These are phyloP conservation scores for Astyanax mexicanus DNA, from an alignment of 2,797 vertebrate species.

Conservation along the genomic window DNA sequence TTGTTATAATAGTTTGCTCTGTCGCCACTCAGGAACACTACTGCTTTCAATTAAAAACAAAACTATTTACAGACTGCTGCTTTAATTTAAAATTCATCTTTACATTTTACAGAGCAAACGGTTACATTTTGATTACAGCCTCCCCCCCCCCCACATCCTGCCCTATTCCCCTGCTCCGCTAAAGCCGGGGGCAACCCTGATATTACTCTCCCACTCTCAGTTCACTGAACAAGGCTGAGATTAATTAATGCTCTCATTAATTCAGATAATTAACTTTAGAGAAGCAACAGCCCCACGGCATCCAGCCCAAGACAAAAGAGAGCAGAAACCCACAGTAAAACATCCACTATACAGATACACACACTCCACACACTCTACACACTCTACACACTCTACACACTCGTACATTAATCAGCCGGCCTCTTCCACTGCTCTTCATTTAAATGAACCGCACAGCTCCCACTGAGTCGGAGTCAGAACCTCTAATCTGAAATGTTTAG, in stretches of 20 bases:
- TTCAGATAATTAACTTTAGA: slow-evolving; percentile 43
- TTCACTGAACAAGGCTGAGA: slow-evolving; percentile 38
- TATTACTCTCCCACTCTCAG: no score
- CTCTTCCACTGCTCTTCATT: not conserved
- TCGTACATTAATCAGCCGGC: slow-evolving; percentile 1
- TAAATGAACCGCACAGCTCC: not conserved
- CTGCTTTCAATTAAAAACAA: no score
- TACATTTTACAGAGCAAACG: no score
- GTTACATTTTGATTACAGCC: no score
- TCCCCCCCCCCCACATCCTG: no score
- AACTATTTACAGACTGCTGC: no score
- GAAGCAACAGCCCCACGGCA: slow-evolving; percentile 37
- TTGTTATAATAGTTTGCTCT: no score
- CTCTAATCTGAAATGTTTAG: not conserved
- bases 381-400: not conserved
- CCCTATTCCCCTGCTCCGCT: not conserved
- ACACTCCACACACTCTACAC: not conserved
- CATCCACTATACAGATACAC: not conserved
- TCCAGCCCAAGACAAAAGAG: slow-evolving; percentile 31
- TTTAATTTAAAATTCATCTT: no score
- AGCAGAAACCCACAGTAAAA: slow-evolving; percentile 5
- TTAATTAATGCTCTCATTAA: slow-evolving; percentile 52
- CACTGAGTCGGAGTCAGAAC: not conserved
- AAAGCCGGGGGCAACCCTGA: not conserved
- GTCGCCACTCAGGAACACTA: no score